Base-by-base conservation (phyloP, 2,888 invertebrate species). In the Pardosa pseudoannulata region DNA sequence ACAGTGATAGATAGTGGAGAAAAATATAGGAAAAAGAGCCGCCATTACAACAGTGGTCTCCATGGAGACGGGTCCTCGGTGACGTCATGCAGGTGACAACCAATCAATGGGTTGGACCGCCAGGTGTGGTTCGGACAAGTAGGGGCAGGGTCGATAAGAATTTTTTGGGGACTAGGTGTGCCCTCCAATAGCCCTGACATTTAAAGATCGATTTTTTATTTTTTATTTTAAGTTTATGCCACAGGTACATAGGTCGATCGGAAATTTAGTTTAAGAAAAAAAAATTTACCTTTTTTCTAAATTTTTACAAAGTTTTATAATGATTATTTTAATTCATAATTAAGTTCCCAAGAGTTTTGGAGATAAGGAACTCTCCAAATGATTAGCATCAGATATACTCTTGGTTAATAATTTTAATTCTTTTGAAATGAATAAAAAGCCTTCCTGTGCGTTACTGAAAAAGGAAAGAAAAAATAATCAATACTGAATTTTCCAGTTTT, bases 41-140 rank as follows among this genome's bases (percentile, higher is more conserved):
- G 32, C 82, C 76, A 83, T 83, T 83, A 83, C 64, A 83, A 83
- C 76, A 83, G 64, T 65, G 46, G 82, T 83, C 29, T 50, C 83
- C 71, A 85, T 85, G 78, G 50, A 50, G 39, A 85, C 83, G n/a
- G 56, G 71, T 72, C 72, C 73, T 23, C 13, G 23, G 78, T 85
- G 83, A 85, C 83, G 83, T 85, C 83, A 85, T 71, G 32, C 46
- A 56, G 72, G 72, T 78, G 83, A 85, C 83, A 85, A 39, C 83
- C 83, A 85, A 85, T 79, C 83, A 79, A 72, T 73, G 73, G 72
- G 39, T 85, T 72, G 72, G 65, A 68, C 76, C 73, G 78, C 83
- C 83, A 85, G 83, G 83, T 85, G 83, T 85, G 78, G 83, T 85
- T 71, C 83, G 78, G 78, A 85, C 78, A 68, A 78, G 82, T 65